Percentiles rank a stretch among this genome's conserved stretches.
These are phyloP conservation scores for Cartodere bifasciata DNA, from an alignment of 2,888 invertebrate genomes.

Conservation along the genomic window DNA sequence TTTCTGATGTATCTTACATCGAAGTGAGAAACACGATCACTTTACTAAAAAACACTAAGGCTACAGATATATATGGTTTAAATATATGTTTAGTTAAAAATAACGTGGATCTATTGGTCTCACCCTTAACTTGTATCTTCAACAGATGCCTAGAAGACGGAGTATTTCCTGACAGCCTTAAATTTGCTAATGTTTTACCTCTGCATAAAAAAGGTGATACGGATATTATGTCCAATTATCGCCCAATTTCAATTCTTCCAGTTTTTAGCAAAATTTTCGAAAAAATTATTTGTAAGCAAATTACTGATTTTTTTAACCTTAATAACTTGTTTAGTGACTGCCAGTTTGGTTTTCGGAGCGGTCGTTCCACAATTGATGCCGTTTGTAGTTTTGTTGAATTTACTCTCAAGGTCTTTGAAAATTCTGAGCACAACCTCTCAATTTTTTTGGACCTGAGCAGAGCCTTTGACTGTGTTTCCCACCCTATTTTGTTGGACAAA, in stretches of 20 bases:
- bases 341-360: conserved; percentile 4
- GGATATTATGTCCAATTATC: conserved; percentile 4
- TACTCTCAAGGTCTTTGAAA: conserved; percentile 3
- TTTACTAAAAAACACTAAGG: no score
- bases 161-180: conserved; percentile 8
- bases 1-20: no score
- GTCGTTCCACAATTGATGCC: conserved; percentile 5
- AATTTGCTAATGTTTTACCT: conserved; percentile 7
- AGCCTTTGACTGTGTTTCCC: conserved; percentile 8
- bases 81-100: no score
- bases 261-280: conserved; percentile 8
- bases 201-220: conserved; percentile 6
- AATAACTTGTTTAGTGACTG: background rate
- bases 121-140: no score
- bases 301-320: no score
- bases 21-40: no score
- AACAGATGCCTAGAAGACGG: no score
- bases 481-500: conserved; percentile 6
- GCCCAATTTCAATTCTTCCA: conserved; percentile 5
- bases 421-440: conserved; percentile 2
- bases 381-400: conserved; percentile 3
- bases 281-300: no score
- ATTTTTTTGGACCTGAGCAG: conserved; percentile 7
- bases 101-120: no score
- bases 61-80: no score